A percentile compares a stretch with the other conserved stretches of the same genome.
These are phyloP conservation scores for Drosophila rhopaloa DNA, from an alignment of 1,140 invertebrate genomes.

Conservation along the genomic window DNA sequence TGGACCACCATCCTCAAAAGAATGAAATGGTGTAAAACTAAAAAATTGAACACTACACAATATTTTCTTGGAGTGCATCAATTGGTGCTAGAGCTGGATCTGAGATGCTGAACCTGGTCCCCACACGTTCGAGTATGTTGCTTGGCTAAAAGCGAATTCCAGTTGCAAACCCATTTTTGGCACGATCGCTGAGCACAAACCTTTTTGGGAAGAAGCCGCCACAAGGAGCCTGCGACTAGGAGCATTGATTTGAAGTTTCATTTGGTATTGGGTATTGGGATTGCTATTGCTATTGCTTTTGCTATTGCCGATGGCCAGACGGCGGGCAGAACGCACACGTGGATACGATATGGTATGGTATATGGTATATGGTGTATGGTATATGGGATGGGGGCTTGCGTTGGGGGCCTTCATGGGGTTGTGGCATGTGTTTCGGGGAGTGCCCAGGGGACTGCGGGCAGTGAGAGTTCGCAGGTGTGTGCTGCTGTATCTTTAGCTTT, in stretches of 20 bases:
- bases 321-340: constrained; percentile 70
- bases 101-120: constrained; percentile 41
- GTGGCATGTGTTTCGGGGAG: constrained; percentile 10
- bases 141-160: constrained; percentile 79
- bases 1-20: too few species aligned
- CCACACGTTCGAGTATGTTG: constrained; percentile 40
- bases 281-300: constrained; percentile 19
- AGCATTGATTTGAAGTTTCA: constrained; percentile 67
- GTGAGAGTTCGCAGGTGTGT: constrained; percentile 66
- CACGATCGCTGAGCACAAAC: constrained; percentile 60
- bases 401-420: background rate
- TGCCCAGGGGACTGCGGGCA: constrained; percentile 2
- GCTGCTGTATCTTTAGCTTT: constrained; percentile 22
- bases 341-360: constrained; percentile 27
- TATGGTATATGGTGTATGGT: constrained; percentile 4
- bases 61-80: constrained; percentile 5
- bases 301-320: constrained; percentile 36
- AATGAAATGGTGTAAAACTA: too few species aligned
- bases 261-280: constrained; percentile 41
- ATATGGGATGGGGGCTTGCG: background rate
- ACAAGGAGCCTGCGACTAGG: constrained; percentile 9
- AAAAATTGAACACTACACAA: background rate
- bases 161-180: constrained; percentile 83
- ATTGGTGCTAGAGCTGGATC: constrained; percentile 30
- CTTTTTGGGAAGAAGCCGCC: constrained; percentile 67